Evolutionary conservation across 1,140 invertebrate species (phyloP).

Genomic region (Trichonephila inaurata): DNA sequence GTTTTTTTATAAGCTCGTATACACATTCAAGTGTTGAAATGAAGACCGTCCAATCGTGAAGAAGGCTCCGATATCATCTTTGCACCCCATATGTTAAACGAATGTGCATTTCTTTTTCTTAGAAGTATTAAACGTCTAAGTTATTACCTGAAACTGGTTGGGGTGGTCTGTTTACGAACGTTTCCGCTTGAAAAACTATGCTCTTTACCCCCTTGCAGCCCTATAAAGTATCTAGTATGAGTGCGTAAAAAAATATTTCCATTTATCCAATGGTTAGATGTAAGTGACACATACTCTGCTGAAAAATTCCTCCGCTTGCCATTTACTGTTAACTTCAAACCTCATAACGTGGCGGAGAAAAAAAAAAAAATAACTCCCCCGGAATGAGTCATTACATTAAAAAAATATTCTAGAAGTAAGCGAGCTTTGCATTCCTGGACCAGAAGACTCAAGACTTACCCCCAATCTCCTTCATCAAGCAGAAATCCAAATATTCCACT

Average conservation of each 20-base stretch:
- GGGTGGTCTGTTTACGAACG: neutral
- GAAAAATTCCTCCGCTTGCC: constrained; percentile 59
- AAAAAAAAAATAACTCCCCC: neutral
- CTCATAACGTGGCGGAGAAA: neutral
- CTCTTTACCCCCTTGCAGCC: neutral
- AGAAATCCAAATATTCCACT: constrained; percentile 70
- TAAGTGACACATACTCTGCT: constrained; percentile 54
- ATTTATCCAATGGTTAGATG: constrained; percentile 47
- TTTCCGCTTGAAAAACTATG: constrained; percentile 2
- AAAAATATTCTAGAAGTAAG: constrained; percentile 46
- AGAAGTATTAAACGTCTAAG: neutral
- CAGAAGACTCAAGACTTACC: constrained; percentile 39
- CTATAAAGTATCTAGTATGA: neutral
- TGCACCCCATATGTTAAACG: neutral
- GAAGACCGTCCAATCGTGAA: neutral
- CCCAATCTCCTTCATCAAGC: constrained; percentile 60
- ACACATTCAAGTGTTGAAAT: neutral
- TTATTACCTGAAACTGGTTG: neutral
- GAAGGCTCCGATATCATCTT: neutral
- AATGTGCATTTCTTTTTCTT: neutral
- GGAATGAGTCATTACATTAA: constrained; percentile 66
- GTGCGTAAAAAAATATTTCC: neutral
- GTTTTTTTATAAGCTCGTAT: neutral
- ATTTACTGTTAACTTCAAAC: constrained; percentile 61
- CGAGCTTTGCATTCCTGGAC: constrained; percentile 42